Evolutionary conservation across 2,888 invertebrate genomes (phyloP).

Genomic region (Corythucha ciliata): DNA sequence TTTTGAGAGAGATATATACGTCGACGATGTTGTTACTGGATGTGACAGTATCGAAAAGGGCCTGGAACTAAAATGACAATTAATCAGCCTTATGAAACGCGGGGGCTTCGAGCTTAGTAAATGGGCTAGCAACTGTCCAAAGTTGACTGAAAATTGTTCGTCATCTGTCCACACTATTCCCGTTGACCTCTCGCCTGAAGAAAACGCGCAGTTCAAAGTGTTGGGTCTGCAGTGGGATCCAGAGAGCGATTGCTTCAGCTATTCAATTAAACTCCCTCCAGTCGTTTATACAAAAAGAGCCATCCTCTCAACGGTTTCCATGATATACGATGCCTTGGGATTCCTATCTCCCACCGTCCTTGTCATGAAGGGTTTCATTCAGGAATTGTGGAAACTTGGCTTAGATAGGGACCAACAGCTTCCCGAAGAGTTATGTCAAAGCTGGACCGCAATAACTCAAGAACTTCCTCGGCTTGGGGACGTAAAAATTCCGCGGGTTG

Average conservation of each 20-base stretch:
- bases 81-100: conserved; percentile 25
- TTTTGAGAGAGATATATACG: conserved; percentile 31
- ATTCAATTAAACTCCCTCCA: not conserved
- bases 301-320: conserved; percentile 3
- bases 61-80: conserved; percentile 24
- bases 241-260: not conserved
- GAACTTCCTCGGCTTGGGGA: too few relatives aligned
- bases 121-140: not conserved
- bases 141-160: too few relatives aligned
- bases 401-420: not conserved
- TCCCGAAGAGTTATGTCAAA: not conserved
- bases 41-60: conserved; percentile 29
- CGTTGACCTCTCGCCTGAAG: too few relatives aligned
- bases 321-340: conserved; percentile 7
- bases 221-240: conserved; percentile 5
- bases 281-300: conserved; percentile 8
- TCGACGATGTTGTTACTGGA: conserved; percentile 35
- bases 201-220: too few relatives aligned
- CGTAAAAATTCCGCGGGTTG: too few relatives aligned
- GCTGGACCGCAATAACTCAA: not conserved
- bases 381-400: conserved; percentile 7
- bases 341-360: conserved; percentile 1
- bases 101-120: conserved; percentile 25
- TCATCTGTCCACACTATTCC: too few relatives aligned
- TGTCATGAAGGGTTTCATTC: not conserved